A percentile compares a stretch with the other conserved stretches of the same genome.
These are phyloP conservation scores for Anableps anableps DNA, from an alignment of 2,797 vertebrate genomes.

Conservation along the genomic window DNA sequence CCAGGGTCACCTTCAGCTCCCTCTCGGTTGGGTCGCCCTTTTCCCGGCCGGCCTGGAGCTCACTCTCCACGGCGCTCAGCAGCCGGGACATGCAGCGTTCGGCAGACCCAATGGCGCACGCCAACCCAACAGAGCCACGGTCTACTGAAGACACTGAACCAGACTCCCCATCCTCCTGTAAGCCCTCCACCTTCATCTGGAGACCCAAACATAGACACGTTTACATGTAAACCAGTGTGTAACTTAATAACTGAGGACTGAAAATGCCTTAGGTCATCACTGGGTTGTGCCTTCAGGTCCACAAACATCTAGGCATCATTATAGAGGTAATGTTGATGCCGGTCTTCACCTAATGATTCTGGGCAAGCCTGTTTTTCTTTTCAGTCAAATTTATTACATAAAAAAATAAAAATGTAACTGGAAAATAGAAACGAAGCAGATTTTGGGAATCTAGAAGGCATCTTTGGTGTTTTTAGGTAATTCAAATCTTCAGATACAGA, in stretches of 20 bases:
- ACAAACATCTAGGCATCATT: too few relatives aligned
- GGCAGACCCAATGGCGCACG: constrained; percentile 11
- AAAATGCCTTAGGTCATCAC: neutral
- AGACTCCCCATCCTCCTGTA: constrained; percentile 45
- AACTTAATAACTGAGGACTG: neutral
- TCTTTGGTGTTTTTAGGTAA: too few relatives aligned
- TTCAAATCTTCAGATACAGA: neutral
- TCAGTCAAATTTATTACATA: too few relatives aligned
- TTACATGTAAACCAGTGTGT: neutral
- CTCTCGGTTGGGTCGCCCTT: constrained; percentile 96
- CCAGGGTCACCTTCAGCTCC: constrained; percentile 89
- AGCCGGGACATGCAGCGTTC: constrained; percentile 84
- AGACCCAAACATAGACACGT: neutral
- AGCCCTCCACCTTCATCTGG: constrained; percentile 82
- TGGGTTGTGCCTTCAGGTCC: neutral
- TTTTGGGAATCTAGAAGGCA: too few relatives aligned
- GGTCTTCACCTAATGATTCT: too few relatives aligned
- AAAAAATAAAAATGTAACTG: too few relatives aligned
- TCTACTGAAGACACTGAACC: constrained; percentile 19
- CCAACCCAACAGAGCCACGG: neutral
- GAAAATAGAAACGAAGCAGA: neutral
- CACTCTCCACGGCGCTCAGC: constrained; percentile 91
- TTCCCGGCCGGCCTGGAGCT: constrained; percentile 90
- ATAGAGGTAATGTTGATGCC: too few relatives aligned
- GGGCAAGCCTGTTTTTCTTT: too few relatives aligned